Evolutionary conservation across 2,797 vertebrate species (phyloP).

Genomic region (Dendrocincla fuliginosa): DNA sequence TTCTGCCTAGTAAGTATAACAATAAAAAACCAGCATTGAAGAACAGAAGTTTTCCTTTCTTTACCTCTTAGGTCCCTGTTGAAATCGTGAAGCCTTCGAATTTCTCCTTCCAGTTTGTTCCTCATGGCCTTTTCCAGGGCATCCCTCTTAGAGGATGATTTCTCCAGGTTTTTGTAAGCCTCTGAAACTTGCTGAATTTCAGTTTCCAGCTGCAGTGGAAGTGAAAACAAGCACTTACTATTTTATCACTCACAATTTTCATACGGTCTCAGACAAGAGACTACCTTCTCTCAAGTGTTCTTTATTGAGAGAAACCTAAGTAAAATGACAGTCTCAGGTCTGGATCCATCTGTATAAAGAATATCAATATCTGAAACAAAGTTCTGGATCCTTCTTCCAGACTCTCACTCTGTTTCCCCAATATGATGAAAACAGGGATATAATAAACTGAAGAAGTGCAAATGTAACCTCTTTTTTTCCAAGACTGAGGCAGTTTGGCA

Average conservation of each 20-base stretch:
- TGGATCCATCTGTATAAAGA: not conserved
- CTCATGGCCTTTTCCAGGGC: conserved; percentile 97
- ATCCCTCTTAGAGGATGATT: conserved; percentile 94
- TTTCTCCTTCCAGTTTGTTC: conserved; percentile 96
- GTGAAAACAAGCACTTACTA: not conserved
- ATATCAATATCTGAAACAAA: not conserved
- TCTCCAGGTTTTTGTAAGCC: conserved; percentile 95
- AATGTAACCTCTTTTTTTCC: not conserved
- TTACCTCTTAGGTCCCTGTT: conserved; percentile 98
- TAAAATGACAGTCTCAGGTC: rapidly evolving
- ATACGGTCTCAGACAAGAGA: not conserved
- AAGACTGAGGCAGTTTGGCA: not conserved
- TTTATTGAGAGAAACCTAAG: not conserved
- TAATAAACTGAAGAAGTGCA: not conserved
- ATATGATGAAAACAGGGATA: not conserved
- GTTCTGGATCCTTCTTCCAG: not conserved
- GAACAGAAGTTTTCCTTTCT: not conserved
- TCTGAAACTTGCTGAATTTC: conserved; percentile 97
- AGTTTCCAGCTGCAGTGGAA: conserved; percentile 86
- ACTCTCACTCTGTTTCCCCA: not conserved
- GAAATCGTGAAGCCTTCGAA: conserved; percentile 96
- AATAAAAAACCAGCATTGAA: not conserved
- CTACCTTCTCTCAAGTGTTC: not conserved
- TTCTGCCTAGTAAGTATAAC: not conserved
- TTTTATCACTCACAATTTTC: not conserved